A percentile compares a stretch with the other conserved stretches of the same genome.
These are phyloP conservation scores for Brachynemurus nebulosus DNA, from an alignment of 2,888 invertebrate genomes.

Conservation along the genomic window DNA sequence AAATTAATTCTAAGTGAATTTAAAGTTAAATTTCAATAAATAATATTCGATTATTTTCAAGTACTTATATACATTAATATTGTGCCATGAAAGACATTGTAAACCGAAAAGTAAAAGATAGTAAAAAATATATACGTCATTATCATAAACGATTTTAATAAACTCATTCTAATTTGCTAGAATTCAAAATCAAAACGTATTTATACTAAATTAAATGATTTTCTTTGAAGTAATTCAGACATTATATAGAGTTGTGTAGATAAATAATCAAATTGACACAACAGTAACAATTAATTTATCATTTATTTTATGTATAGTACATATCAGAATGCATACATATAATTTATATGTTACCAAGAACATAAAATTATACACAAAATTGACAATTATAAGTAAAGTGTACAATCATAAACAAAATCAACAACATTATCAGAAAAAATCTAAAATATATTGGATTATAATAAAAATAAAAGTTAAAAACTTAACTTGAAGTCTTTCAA, in stretches of 20 bases:
- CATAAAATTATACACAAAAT: no score
- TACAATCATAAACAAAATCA: no score
- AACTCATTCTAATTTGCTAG: neutral
- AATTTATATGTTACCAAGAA: no score
- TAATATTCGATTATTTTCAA: neutral
- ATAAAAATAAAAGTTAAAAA: no score
- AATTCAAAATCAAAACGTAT: neutral
- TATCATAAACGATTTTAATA: neutral
- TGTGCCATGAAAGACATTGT: neutral
- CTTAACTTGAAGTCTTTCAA: no score
- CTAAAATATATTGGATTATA: no score
- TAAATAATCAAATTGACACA: neutral
- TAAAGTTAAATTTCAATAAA: neutral
- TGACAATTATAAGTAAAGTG: no score
- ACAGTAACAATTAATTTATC: neutral
- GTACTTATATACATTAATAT: neutral
- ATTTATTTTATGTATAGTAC: neutral
- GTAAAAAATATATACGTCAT: neutral
- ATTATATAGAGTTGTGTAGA: neutral
- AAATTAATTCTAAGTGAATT: neutral
- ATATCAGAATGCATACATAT: no score
- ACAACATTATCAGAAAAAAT: no score
- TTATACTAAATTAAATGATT: neutral
- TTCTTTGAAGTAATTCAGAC: neutral
- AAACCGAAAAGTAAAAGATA: neutral